These are phyloP conservation scores for Eueides isabella DNA, from an alignment of 1,140 invertebrate genomes.

Conservation along the genomic window DNA sequence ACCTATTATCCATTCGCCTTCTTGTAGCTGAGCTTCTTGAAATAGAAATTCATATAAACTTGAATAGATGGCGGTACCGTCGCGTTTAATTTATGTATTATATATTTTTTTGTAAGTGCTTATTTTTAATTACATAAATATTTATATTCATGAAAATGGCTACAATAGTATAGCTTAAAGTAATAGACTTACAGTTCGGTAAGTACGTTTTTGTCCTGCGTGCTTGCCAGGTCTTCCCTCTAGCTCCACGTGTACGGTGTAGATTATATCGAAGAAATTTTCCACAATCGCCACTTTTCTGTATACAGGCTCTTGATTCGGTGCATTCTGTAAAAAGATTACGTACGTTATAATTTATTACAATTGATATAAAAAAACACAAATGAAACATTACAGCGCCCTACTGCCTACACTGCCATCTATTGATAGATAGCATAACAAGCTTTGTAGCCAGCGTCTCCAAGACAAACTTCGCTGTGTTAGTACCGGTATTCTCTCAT, in stretches of 20 bases:
- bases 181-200: slow-evolving; percentile 93
- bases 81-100: no score
- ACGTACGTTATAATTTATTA: neutral
- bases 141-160: no score
- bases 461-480: neutral
- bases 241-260: slow-evolving; percentile 80
- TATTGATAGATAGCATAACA: slow-evolving; percentile 18
- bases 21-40: no score
- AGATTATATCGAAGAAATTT: slow-evolving; percentile 98
- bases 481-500: slow-evolving; percentile 29
- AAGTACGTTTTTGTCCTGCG: slow-evolving; percentile 97
- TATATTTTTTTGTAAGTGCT: no score
- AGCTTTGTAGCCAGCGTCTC: neutral
- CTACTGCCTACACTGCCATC: slow-evolving; percentile 40
- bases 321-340: slow-evolving; percentile 81
- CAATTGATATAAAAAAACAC: neutral
- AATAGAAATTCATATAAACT: no score
- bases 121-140: no score
- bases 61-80: no score
- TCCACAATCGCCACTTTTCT: slow-evolving; percentile 97
- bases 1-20: no score
- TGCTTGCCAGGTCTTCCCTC: slow-evolving; percentile 92
- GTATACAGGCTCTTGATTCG: slow-evolving; percentile 86
- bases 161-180: no score
- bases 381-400: neutral